phyloP scores from a whole-genome alignment of 2,113 vertebrate genomes.

The Caloenas nicobarica region DNA sequence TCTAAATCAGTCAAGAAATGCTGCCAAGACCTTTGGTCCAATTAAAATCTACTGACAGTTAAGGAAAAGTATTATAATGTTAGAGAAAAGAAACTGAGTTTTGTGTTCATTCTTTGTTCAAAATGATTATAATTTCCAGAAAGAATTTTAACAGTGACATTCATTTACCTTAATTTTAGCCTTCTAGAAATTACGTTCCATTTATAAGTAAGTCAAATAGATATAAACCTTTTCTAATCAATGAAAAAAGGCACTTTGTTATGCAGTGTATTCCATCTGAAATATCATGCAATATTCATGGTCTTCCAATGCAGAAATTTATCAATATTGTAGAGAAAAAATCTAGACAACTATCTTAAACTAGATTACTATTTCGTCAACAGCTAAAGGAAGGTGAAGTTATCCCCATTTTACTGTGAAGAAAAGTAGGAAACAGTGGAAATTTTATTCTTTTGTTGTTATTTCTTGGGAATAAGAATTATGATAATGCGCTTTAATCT shows the following conservation, averaged over 20 bases:
- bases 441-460: neutral
- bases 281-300: neutral
- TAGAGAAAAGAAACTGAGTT: neutral
- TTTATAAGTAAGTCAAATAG: neutral
- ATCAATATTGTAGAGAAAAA: neutral
- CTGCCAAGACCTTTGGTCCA: neutral
- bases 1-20: neutral
- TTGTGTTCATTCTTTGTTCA: neutral
- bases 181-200: neutral
- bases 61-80: neutral
- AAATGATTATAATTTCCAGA: neutral
- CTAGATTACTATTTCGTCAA: neutral
- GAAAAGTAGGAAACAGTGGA: neutral
- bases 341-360: neutral
- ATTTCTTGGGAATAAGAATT: neutral
- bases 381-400: neutral
- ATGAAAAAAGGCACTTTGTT: neutral
- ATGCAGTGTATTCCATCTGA: neutral
- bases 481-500: neutral
- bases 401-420: neutral
- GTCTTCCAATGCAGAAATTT: neutral
- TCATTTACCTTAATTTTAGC: neutral
- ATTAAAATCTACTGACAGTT: neutral
- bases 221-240: neutral
- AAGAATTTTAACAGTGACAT: neutral